Evolutionary conservation across 1,140 invertebrate genomes (phyloP), one percentile per base, ranked within the genome.

Genomic region (Drosophila subpulchrella): DNA sequence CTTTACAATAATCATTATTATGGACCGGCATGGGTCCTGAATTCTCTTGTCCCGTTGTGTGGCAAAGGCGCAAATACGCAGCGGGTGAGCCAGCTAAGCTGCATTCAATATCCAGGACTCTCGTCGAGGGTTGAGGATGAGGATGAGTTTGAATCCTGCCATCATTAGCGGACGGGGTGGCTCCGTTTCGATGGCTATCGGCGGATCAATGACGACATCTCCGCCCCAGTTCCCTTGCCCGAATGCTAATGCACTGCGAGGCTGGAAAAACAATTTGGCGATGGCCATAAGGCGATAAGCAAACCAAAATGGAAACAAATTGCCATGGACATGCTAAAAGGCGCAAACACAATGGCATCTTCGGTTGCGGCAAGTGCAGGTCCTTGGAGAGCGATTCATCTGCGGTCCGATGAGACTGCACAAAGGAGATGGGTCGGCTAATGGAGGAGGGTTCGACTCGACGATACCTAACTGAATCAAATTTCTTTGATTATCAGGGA

Each of bases 231-330:
- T 20, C 42, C 55, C 46, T 62, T 61, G 34, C 63, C 41, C 13
- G 47, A n/a, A 88, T 88, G 83, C 83, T 88, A 89, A 88, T 88
- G 76, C 72, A 59, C 47, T 46, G 36, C 47, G 24, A 44, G 60
- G 56, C 36, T 20, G 50, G 42, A 55, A 78, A 85, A 91, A 90
- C 81, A 91, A 91, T 91, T 91, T 91, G 68, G 47, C 66, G 89
- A 91, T 91, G 76, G 70, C 41, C 58, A 38, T 60, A 67, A 79
- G 75, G 58, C 67, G 89, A 91, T 91, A 91, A 91, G 89, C 32
- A 85, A 86, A 79, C 89, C 78, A 85, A 91, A 91, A 83, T 89
- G 61, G 84, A 91, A 82, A 91, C 85, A 91, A 91, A 91, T 89
- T 83, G 84, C 62, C 75, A 65, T 48, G 42, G 70, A 78, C 57